Evolutionary conservation across 1,140 invertebrate genomes (phyloP), one percentile per base, ranked within the genome.

Genomic region (Danaus plexippus): DNA sequence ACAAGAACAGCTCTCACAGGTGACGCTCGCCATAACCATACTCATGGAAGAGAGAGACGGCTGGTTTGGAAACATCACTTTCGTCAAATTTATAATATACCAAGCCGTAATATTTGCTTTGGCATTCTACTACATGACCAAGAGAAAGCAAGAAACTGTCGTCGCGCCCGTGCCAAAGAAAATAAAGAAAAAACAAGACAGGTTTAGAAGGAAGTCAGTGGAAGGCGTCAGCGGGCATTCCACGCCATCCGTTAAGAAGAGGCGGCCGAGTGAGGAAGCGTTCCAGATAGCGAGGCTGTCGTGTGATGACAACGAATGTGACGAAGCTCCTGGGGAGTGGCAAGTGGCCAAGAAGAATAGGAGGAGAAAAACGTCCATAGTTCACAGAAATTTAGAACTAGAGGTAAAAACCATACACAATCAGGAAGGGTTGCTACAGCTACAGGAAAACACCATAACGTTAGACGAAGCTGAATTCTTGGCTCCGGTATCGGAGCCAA

Each of bases 241-340:
- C 61, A 74, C 75, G 18, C 82, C 71, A 64, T 72, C 73, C 49
- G 75, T 75, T 4, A 91, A 91, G 65, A 90, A 90, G 51, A 83
- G 93, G 18, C 77, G 94, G 50, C 93, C 93, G 0, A 95, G 93
- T 69, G 94, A 95, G 71, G 93, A 95, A 64, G 93, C 93, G 0
- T 89, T 94, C 62, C 90, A 89, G 32, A 94, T 94, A 60, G 88
- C 84, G 11, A 89, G 90, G 49, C 88, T 88, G 4, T 90, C 92
- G 57, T 59, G 65, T 40, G 59, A 88, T 68, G 62, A 87, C 72
- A 64, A 88, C 75, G 69, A 80, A 77, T 67, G 89, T 85, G 70
- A 88, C 69, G 69, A 87, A 73, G 70, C 87, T 70, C 63, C 89
- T 75, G 72, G 88, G 61, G 77, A 88, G 75, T 86, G 85, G 84